Percentiles rank a stretch among this genome's conserved stretches.
These are phyloP conservation scores for Hyperoodon ampullatus DNA, from an alignment of 2,113 vertebrate species.

Conservation along the genomic window DNA sequence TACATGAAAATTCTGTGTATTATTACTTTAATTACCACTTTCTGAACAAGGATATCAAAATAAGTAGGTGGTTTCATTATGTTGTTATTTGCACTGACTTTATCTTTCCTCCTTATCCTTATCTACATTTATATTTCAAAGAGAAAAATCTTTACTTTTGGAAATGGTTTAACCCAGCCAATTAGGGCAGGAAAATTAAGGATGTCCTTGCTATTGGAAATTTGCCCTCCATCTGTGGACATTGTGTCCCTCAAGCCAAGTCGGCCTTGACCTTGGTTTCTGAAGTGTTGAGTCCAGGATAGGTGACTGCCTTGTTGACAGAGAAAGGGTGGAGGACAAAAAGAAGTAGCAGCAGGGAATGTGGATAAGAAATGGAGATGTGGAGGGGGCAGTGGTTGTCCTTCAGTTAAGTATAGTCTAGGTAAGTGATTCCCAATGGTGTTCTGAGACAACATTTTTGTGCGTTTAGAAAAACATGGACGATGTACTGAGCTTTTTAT, in stretches of 20 bases:
- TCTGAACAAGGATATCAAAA: background rate
- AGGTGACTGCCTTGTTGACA: background rate
- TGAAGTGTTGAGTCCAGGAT: background rate
- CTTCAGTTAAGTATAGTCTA: background rate
- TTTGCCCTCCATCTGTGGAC: background rate
- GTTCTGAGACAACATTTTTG: background rate
- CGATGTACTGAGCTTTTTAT: background rate
- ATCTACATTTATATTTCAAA: background rate
- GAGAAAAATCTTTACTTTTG: conserved; percentile 2
- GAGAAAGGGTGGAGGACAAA: background rate
- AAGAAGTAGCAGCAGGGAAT: background rate
- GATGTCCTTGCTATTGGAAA: background rate
- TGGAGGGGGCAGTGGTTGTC: no score
- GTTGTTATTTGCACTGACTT: background rate
- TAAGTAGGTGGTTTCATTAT: background rate
- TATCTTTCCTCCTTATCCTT: background rate
- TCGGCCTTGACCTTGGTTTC: background rate
- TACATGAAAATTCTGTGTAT: background rate
- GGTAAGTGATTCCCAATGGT: background rate
- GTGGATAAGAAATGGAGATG: background rate
- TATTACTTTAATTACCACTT: background rate
- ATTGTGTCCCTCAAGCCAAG: background rate
- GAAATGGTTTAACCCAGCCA: background rate
- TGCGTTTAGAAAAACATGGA: background rate
- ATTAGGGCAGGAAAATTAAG: background rate